Percentiles rank a stretch among this genome's conserved stretches.
Evolutionary conservation across 2,888 invertebrate genomes (phyloP).

Genomic region (Mimachlamys varia): DNA sequence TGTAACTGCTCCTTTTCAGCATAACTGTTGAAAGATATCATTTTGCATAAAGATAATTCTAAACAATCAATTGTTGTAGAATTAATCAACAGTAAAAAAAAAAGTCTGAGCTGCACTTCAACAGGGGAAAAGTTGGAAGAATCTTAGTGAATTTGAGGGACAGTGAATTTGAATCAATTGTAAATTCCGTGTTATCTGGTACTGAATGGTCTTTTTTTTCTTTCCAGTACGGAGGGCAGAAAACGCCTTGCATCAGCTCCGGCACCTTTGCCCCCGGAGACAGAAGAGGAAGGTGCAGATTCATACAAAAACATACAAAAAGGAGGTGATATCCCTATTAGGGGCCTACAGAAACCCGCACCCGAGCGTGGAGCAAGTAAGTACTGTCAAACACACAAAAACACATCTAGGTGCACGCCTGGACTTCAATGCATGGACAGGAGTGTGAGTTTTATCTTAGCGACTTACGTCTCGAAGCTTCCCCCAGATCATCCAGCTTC

Average conservation of each 20-base stretch:
- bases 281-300: slow-evolving; percentile 79
- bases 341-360: slow-evolving; percentile 94
- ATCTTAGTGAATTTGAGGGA: no score
- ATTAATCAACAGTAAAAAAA: no score
- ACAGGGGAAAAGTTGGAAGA: no score
- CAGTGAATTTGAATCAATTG: no score
- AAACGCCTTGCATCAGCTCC: slow-evolving; percentile 60
- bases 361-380: slow-evolving; percentile 85
- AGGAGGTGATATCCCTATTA: slow-evolving; percentile 96
- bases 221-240: slow-evolving; percentile 67
- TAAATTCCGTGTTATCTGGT: background rate
- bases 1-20: no score
- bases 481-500: background rate
- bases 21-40: no score
- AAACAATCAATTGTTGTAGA: no score
- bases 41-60: no score
- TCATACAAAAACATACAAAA: slow-evolving; percentile 94
- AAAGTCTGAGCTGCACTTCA: no score
- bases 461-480: background rate
- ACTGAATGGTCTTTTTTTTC: background rate
- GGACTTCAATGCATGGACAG: background rate
- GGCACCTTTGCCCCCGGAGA: slow-evolving; percentile 44
- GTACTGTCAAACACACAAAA: slow-evolving; percentile 47
- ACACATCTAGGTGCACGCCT: background rate
- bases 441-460: background rate